phyloP scores from a whole-genome alignment of 2,113 vertebrate species.

The Nesogale talazaci region DNA sequence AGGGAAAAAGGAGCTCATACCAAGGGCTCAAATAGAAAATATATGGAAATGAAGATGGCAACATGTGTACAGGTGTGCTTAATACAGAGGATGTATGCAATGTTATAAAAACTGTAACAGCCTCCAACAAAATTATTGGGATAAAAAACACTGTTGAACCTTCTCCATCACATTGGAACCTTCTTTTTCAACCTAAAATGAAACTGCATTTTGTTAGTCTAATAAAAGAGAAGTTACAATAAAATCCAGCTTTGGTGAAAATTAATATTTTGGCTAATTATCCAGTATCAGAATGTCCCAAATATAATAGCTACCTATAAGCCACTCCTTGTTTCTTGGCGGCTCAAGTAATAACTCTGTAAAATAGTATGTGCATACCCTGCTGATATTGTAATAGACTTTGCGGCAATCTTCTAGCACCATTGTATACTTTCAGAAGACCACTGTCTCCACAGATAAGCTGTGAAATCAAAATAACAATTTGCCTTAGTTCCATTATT shows the following conservation, averaged over 20 bases:
- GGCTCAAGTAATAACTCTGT: constrained; percentile 64
- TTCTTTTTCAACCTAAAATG: not conserved
- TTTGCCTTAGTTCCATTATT: constrained; percentile 70
- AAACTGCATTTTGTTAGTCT: not conserved
- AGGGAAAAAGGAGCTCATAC: too few relatives aligned
- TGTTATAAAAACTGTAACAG: too few relatives aligned
- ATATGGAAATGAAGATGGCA: too few relatives aligned
- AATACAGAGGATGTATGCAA: too few relatives aligned
- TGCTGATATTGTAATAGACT: constrained; percentile 79
- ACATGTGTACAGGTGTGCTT: too few relatives aligned
- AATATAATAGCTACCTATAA: constrained; percentile 41
- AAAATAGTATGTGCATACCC: constrained; percentile 40
- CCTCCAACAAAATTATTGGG: too few relatives aligned
- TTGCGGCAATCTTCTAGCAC: constrained; percentile 56
- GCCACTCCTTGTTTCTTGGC: not conserved
- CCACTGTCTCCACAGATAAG: constrained; percentile 60
- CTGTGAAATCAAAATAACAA: constrained; percentile 78
- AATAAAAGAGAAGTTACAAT: not conserved
- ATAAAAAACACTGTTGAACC: too few relatives aligned
- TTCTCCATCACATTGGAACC: not conserved
- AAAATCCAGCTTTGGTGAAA: constrained; percentile 30
- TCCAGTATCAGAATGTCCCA: constrained; percentile 24
- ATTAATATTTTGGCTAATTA: constrained; percentile 60
- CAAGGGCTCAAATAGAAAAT: too few relatives aligned
- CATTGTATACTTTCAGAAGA: constrained; percentile 74